Percentiles rank a stretch among this genome's conserved stretches.
Conservation (phyloP, 2,113 vertebrate species). For the Tachycineta bicolor region DNA sequence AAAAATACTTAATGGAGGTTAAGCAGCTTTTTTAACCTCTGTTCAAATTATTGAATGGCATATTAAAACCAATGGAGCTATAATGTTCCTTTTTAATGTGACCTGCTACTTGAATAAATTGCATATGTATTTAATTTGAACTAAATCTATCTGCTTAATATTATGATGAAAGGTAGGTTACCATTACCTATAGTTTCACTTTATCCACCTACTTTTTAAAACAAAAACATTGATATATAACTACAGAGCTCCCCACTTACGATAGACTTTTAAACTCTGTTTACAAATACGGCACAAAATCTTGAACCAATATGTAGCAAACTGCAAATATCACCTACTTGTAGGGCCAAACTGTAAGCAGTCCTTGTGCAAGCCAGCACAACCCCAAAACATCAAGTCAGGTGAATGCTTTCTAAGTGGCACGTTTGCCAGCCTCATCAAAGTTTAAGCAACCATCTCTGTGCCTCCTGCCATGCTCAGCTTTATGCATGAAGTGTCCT, state of each 20-base stretch:
- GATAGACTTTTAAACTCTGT: not conserved
- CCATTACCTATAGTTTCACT: constrained; percentile 69
- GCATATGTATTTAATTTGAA: constrained; percentile 78
- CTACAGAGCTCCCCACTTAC: not conserved
- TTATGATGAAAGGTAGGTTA: constrained; percentile 70
- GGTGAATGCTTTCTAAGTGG: not conserved
- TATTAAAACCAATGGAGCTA: constrained; percentile 79
- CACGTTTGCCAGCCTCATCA: not conserved
- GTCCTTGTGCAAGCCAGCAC: not conserved
- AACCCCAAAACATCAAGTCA: not conserved
- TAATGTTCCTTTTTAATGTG: constrained; percentile 78
- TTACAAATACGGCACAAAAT: not conserved
- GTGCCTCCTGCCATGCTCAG: not conserved
- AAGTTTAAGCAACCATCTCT: not conserved
- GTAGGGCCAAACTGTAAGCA: not conserved
- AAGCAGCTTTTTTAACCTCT: constrained; percentile 82
- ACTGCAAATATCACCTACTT: not conserved
- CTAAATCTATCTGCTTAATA: constrained; percentile 74
- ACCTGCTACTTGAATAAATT: constrained; percentile 79
- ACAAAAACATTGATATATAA: not conserved
- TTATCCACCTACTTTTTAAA: constrained; percentile 49
- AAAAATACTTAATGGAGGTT: constrained; percentile 84
- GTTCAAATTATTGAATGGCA: constrained; percentile 81
- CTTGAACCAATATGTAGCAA: not conserved
- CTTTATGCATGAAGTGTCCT: not conserved